Evolutionary conservation across 2,888 invertebrate genomes (phyloP), one percentile per base, ranked within the genome.

Genomic region (Pyrochroa serraticornis): DNA sequence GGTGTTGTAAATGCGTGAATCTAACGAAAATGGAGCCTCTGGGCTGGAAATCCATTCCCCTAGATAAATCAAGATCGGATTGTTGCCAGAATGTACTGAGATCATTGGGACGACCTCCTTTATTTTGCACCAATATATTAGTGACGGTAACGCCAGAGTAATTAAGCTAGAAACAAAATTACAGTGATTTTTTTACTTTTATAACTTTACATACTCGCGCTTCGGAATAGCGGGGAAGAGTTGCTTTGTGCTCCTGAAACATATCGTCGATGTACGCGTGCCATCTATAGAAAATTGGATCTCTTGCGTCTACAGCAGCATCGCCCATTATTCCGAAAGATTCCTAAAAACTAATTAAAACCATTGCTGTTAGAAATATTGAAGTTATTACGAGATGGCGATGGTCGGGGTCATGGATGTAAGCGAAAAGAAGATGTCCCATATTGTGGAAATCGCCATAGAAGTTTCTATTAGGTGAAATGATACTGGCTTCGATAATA

Each of bases 221-320:
- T 2, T 72, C 70, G 0, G 80, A 81, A 75, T 93, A 93, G 1
- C 87, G 82, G 0, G 87, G 81, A 22, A 93, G 79, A 8, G 86
- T 87, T 58, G 82, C 81, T 78, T 93, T 93, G 78, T 88, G 87
- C 62, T 87, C 83, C 66, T 86, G 84, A 83, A 93, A 93, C 34
- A 93, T 79, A 65, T 91, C 88, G 69, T 93, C 91, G 30, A 93
- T 81, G 74, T 86, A 89, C 0, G 89, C 84, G 72, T 94, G 93
- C 91, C 90, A 93, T 74, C 90, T 87, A 81, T 93, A 93, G 82
- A 93, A 93, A 13, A 90, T 80, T 0, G 93, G 93, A 79, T 94
- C 94, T 1, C 93, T 83, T 92, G 93, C 92, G 0, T 93, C 91
- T 0, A 92, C 92, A 0, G 91, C 85, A 0, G 91, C 86, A 72